Evolutionary conservation across 1,140 invertebrate species (phyloP).

Genomic region (Harlomillsia oculata): DNA sequence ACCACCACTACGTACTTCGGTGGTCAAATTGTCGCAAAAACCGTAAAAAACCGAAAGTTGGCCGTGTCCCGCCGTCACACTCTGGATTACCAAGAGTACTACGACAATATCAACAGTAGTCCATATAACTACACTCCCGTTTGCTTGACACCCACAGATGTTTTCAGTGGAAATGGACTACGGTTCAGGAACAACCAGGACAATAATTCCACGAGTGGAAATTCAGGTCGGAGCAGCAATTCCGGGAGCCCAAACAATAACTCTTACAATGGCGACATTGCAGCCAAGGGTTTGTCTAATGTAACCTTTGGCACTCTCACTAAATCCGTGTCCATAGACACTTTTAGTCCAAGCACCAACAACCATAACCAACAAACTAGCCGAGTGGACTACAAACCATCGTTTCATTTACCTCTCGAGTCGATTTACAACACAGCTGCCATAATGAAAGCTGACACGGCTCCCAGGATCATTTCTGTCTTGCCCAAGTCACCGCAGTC

Average conservation of each 20-base stretch:
- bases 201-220: constrained; percentile 40
- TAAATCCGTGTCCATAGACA: neutral
- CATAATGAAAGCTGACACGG: constrained; percentile 18
- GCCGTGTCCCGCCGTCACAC: constrained; percentile 46
- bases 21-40: constrained; percentile 60
- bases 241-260: too few relatives aligned
- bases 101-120: neutral
- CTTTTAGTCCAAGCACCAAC: neutral
- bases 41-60: constrained; percentile 51
- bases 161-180: constrained; percentile 38
- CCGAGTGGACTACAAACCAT: constrained; percentile 3
- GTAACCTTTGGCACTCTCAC: neutral
- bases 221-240: constrained; percentile 36
- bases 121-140: neutral
- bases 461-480: constrained; percentile 31
- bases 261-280: constrained; percentile 44
- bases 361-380: neutral
- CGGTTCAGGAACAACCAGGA: constrained; percentile 12
- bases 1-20: constrained; percentile 78
- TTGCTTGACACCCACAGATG: constrained; percentile 46
- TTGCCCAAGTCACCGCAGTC: constrained; percentile 24
- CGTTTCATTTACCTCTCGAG: constrained; percentile 11
- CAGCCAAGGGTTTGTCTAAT: constrained; percentile 22
- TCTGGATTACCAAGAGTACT: constrained; percentile 18
- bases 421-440: constrained; percentile 7